A percentile compares a stretch with the other conserved stretches of the same genome.
These are phyloP conservation scores for Campoplex capitator DNA, from an alignment of 2,888 invertebrate genomes.

Conservation along the genomic window DNA sequence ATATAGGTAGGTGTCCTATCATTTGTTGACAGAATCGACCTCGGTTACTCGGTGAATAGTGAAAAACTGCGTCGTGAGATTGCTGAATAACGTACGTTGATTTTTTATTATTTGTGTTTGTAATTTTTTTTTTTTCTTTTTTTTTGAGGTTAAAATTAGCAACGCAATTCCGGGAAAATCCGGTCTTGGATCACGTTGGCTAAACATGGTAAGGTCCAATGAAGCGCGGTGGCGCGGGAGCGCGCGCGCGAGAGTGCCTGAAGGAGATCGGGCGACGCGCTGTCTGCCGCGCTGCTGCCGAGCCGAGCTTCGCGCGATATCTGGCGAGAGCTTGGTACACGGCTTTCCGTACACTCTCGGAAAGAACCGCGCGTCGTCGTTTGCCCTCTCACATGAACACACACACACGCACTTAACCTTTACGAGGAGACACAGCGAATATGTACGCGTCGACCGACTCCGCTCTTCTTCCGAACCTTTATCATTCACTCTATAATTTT, in stretches of 20 bases:
- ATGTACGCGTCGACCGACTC: not conserved
- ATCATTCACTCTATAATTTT: conserved; percentile 32
- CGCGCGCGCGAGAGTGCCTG: conserved; percentile 60
- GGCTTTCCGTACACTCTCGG: conserved; percentile 28
- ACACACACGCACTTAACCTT: not conserved
- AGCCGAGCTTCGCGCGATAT: conserved; percentile 28
- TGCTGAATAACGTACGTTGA: conserved; percentile 18
- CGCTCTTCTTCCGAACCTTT: not conserved
- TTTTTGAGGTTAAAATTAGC: conserved; percentile 52
- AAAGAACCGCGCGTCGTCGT: conserved; percentile 29
- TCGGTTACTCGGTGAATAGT: conserved; percentile 23
- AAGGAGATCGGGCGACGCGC: conserved; percentile 76
- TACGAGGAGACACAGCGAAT: not conserved
- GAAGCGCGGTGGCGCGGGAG: conserved; percentile 59
- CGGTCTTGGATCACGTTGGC: conserved; percentile 70
- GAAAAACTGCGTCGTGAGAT: conserved; percentile 42
- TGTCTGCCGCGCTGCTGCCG: conserved; percentile 72
- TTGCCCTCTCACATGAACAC: conserved; percentile 8
- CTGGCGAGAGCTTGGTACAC: conserved; percentile 1
- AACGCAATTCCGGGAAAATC: conserved; percentile 67
- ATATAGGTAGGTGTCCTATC: conserved; percentile 15
- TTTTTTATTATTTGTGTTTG: not conserved
- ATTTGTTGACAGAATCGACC: conserved; percentile 21
- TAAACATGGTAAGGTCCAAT: conserved; percentile 73
- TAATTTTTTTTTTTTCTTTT: not conserved